Percentiles rank a stretch among this genome's conserved stretches.
Evolutionary conservation across 2,797 vertebrate genomes (phyloP).

Genomic region (Malurus leucopterus): DNA sequence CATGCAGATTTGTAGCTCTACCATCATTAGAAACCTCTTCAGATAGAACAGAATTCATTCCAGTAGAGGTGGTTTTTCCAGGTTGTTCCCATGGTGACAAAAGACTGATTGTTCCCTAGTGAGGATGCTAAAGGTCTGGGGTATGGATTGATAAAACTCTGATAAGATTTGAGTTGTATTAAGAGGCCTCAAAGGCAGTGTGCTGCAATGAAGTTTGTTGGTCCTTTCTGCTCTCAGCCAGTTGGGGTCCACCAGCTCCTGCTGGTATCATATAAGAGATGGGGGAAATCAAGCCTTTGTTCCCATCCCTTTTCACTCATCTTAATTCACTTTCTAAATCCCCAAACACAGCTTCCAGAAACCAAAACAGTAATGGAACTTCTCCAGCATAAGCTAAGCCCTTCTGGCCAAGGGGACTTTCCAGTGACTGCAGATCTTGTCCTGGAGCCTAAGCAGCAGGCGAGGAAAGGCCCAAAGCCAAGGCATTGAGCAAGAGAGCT

Average conservation of each 20-base stretch:
- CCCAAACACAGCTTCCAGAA: background rate
- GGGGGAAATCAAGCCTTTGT: background rate
- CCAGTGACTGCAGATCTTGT: background rate
- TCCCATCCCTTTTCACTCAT: background rate
- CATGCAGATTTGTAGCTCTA: background rate
- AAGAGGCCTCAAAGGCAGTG: background rate
- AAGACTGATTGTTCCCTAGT: background rate
- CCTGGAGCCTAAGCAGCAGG: background rate
- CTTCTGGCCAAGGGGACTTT: slow-evolving; percentile 9
- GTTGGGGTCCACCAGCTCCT: background rate
- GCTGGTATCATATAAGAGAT: background rate
- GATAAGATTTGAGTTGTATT: background rate
- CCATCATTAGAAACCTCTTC: background rate
- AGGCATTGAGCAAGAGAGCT: slow-evolving; percentile 15
- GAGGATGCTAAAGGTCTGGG: background rate
- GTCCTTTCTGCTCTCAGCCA: background rate
- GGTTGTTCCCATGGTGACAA: background rate
- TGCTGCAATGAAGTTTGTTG: background rate
- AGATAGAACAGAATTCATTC: background rate
- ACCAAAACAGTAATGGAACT: background rate
- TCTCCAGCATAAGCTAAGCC: background rate
- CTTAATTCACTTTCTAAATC: background rate
- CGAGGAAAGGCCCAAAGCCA: background rate
- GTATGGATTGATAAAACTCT: background rate
- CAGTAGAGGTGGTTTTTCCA: background rate